A percentile compares a stretch with the other conserved stretches of the same genome.
Evolutionary conservation across 2,797 vertebrate genomes (phyloP).

Genomic region (Neolamprologus multifasciatus): DNA sequence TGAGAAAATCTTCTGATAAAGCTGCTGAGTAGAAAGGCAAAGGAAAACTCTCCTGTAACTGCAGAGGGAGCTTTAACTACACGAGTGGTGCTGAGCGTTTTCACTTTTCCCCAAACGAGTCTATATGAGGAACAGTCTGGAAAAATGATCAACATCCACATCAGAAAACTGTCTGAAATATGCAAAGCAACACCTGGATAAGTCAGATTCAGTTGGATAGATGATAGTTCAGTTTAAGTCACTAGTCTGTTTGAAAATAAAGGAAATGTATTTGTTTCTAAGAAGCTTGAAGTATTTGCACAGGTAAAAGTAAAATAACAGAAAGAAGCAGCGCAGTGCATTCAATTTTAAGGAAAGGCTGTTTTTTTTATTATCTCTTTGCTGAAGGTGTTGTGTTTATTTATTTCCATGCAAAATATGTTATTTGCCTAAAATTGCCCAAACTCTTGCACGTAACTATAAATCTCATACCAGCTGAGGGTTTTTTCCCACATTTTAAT

Average conservation of each 20-base stretch:
- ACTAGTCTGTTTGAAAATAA: neutral
- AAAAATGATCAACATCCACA: neutral
- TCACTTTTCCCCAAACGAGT: neutral
- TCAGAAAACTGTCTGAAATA: neutral
- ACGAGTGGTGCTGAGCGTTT: neutral
- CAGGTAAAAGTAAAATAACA: neutral
- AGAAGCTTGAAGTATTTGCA: neutral
- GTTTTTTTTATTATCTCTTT: neutral
- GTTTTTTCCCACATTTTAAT: neutral
- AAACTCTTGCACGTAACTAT: neutral
- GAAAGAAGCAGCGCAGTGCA: neutral
- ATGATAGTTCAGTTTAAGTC: neutral
- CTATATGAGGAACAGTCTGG: too few species aligned
- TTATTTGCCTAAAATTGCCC: neutral
- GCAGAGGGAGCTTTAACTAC: neutral
- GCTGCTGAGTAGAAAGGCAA: neutral
- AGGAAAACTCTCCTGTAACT: neutral
- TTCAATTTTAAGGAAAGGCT: neutral
- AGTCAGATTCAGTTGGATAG: neutral
- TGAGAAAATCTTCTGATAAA: neutral
- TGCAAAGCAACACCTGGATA: neutral
- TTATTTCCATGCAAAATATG: neutral
- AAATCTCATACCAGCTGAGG: neutral
- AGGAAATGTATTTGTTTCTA: neutral
- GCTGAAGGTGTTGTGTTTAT: neutral